These are phyloP conservation scores for roundworm (Caenorhabditis elegans) DNA, from an alignment of 1,140 invertebrate species.

Conservation along the genomic window WBcel235 BX284604.4:7610001-7610500, in stretches of 20 bases:
- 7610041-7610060: background rate
- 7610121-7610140: slow-evolving; percentile 39
- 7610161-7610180: slow-evolving; percentile 32
- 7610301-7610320: background rate
- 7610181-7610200: background rate
- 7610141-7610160: slow-evolving; percentile 45
- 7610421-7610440: slow-evolving; percentile 21
- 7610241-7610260: slow-evolving; percentile 31
- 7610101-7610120: background rate
- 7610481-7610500: background rate
- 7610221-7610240: slow-evolving; percentile 16
- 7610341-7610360: slow-evolving; percentile 16
- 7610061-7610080: background rate
- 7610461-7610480: background rate
- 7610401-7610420: slow-evolving; percentile 9
- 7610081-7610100: background rate
- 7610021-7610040: slow-evolving; percentile 18
- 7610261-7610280: background rate
- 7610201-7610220: background rate
- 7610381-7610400: slow-evolving; percentile 26
- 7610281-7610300: slow-evolving; percentile 27
- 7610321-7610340: background rate
- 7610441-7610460: background rate
- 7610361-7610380: slow-evolving; percentile 20
- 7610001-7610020: slow-evolving; percentile 35